Conservation (phyloP, 2,113 vertebrate genomes). For the Gopherus evgoodei region DNA sequence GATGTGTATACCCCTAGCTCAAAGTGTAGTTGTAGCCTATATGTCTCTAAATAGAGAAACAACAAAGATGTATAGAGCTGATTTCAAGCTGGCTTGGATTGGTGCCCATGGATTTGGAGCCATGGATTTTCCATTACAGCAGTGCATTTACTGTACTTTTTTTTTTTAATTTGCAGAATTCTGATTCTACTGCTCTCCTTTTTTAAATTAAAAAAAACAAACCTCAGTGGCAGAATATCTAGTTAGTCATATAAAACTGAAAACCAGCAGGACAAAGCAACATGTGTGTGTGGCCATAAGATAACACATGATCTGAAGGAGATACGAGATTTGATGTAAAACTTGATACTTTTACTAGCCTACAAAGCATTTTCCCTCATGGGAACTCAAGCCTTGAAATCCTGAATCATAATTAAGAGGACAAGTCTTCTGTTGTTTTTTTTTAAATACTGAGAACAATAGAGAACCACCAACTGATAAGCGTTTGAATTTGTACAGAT, state of each 20-base stretch:
- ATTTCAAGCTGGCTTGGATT: neutral
- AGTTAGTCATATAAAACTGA: neutral
- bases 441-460: neutral
- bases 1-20: neutral
- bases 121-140: neutral
- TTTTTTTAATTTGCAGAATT: neutral
- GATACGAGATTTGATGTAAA: neutral
- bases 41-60: constrained; percentile 17
- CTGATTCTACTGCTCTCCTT: constrained; percentile 22
- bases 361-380: neutral
- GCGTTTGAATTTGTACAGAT: neutral
- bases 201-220: neutral
- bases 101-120: neutral
- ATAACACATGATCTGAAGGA: neutral
- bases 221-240: neutral
- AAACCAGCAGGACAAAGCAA: neutral
- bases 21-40: neutral
- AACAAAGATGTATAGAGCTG: constrained; percentile 40
- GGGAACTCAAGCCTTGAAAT: neutral
- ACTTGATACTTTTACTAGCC: neutral
- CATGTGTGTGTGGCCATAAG: neutral
- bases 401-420: neutral
- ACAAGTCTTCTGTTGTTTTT: neutral
- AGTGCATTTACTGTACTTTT: neutral
- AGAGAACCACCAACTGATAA: neutral